Base-by-base conservation (phyloP, 2,888 invertebrate genomes). In the Drosophila robusta region DNA sequence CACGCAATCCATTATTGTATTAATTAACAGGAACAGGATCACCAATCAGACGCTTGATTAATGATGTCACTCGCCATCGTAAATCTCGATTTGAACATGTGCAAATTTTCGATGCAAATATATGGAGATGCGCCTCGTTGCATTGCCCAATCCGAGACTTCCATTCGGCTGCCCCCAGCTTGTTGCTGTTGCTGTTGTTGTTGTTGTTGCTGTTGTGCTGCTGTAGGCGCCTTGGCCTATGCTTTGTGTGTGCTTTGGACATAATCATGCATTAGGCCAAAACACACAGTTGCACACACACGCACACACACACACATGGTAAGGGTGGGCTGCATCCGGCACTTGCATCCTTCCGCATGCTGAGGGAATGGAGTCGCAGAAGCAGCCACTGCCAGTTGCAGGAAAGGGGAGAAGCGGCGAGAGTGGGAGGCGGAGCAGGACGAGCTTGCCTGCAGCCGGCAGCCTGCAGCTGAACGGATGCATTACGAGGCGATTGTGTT, bases 1-100 rank as follows among this genome's bases (percentile, higher is more conserved):
- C 77, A 77, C 78, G 87, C 91, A 87, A 91, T 91, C 90, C 89
- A 92, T 92, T 92, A 92, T 92, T 92, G 92, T 92, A 92, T 92
- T 92, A 92, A 92, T 92, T 92, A 92, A 92, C 92, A 91, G 90
- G 91, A 92, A 92, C 91, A 92, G 92, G 91, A 92, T 92, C 92
- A 92, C 92, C 92, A 92, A 92, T 92, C 92, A 92, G 91, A 86
- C 87, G 91, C 90, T 92, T 92, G 92, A 92, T 92, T 92, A 92
- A 92, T 92, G 92, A 92, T 92, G 92, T 92, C 92, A 92, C 89
- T 90, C 85, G 82, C 84, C 89, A 81, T 91, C 92, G 92, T 92
- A 92, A 92, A 92, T 92, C 92, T 92, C 89, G 91, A 91, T 91
- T 91, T 90, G 90, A 89, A 89, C 89, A 89, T 89, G 89, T 89